Base-by-base conservation (phyloP, 2,113 vertebrate species). In the Epinephelus fuscoguttatus region DNA sequence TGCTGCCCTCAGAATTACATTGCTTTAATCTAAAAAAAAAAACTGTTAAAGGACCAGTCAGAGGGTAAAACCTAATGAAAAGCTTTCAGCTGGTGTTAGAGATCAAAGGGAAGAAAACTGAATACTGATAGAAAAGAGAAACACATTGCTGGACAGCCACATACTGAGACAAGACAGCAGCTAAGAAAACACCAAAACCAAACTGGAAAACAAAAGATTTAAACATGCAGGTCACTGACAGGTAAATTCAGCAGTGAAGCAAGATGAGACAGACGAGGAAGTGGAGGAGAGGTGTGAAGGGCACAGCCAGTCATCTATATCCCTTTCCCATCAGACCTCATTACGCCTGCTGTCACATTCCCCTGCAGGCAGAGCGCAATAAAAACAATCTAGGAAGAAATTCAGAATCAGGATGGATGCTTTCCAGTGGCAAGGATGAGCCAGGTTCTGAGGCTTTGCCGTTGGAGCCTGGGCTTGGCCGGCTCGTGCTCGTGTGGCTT, bases 261-360 rank as follows among this genome's bases (percentile, higher is more conserved):
- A 62, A 53, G 52, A 5, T 0, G 18, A 63, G 40, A 40, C 15
- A 1, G 52, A 15, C 12, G 56, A 81, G 70, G 27, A 13, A 18
- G 82, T 76, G 45, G 57, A 57, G 69, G 27, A 25, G 33, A 55
- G 30, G 40, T 78, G 37, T 67, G 78, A 78, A 82, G 74, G 75
- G 17, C 60, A 27, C 63, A 55, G 47, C 52, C 69, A 60, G 59
- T 42, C 25, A 45, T 55, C 69, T 67, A 57, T 6, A 11, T 67
- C 49, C 56, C 13, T 23, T 4, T 73, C 86, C 86, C 75, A 13
- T 55, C 19, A 72, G 83, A 81, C 70, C 83, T 88, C 84, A 70
- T 86, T 70, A 86, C 21, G 33, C 47, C 75, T 30, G 25, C 76
- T 49, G 37, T 74, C 73, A 45, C 63, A 10, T 59, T 55, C 40